Percentiles rank a stretch among this genome's conserved stretches.
These are phyloP conservation scores for Drosophila mimetica DNA, from an alignment of 2,888 invertebrate genomes.

Conservation along the genomic window DNA sequence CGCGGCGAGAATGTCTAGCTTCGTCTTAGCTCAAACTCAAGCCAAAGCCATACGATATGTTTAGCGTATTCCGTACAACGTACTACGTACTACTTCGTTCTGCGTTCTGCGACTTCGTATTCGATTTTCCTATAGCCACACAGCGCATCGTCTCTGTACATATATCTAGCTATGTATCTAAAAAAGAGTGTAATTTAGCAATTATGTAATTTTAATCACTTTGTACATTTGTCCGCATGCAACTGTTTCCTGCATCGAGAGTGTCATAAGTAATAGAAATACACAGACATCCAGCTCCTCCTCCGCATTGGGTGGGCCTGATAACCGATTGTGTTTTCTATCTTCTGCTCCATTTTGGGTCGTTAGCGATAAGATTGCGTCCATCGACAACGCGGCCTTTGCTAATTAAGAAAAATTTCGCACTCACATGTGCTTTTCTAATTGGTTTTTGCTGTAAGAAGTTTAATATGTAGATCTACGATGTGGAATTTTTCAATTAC, in stretches of 20 bases:
- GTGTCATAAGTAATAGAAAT: slow-evolving; percentile 46
- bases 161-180: slow-evolving; percentile 46
- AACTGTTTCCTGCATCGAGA: slow-evolving; percentile 45
- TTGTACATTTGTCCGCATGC: slow-evolving; percentile 57
- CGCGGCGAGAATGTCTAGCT: slow-evolving; percentile 78
- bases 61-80: slow-evolving; percentile 17
- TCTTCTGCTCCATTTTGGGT: slow-evolving; percentile 6
- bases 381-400: slow-evolving; percentile 6
- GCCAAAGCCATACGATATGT: slow-evolving; percentile 60
- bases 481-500: slow-evolving; percentile 7
- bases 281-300: slow-evolving; percentile 17
- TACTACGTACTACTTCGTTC: slow-evolving; percentile 4
- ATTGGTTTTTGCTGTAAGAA: neutral
- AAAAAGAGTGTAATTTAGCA: slow-evolving; percentile 47
- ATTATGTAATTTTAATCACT: slow-evolving; percentile 57
- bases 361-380: slow-evolving; percentile 29
- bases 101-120: slow-evolving; percentile 13
- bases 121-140: slow-evolving; percentile 29
- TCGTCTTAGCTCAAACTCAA: slow-evolving; percentile 39
- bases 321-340: slow-evolving; percentile 23
- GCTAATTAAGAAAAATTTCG: slow-evolving; percentile 8
- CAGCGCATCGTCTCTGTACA: slow-evolving; percentile 53
- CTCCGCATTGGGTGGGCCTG: neutral
- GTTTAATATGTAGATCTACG: neutral
- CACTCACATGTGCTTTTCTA: slow-evolving; percentile 11